Evolutionary conservation across 2,888 invertebrate species (phyloP), one percentile per base, ranked within the genome.

Genomic region (Unio pictorum): DNA sequence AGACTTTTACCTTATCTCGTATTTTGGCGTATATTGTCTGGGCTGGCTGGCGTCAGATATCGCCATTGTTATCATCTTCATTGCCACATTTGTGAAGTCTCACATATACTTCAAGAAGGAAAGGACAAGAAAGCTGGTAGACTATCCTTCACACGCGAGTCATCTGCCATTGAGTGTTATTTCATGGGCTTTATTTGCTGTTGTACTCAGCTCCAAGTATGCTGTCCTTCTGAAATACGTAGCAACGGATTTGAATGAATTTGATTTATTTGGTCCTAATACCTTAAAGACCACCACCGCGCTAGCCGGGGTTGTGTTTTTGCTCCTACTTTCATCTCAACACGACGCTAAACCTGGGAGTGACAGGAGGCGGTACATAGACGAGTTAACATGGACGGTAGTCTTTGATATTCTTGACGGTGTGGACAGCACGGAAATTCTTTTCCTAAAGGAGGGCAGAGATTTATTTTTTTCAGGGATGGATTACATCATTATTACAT

Each of bases 381-480:
- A 90, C 23, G 90, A 90, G 55, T 83, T 92, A 23, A 91, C 91
- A 62, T 91, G 91, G 34, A 91, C 91, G 55, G 91, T 92, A 20
- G 91, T 92, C 6, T 89, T 93, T 67, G 93, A 93, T 85, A 90
- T 93, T 61, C 87, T 93, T 56, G 93, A 93, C 82, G 91, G 92
- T n/a, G 92, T 92, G 30, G 90, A 91, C 65, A 91, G 92, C 74
- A 84, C 92, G 55, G 90, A 91, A 20, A 85, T 92, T 20, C 86
- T 92, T 3, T 90, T 92, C 77, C 81, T 85, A 63, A 71, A 82
- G 64, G 83, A 84, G 26, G 80, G 80, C 5, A 73, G 78, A 7
- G 78, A 83, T 55, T 61, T 77, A 17, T 75, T 84, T 61, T 77
- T 79, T 23, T 81, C 79, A 54, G 79, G 87, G 64, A 77, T 92